Evolutionary conservation across 2,797 vertebrate species (phyloP).

Genomic region (Melanotaenia parkinsoni): DNA sequence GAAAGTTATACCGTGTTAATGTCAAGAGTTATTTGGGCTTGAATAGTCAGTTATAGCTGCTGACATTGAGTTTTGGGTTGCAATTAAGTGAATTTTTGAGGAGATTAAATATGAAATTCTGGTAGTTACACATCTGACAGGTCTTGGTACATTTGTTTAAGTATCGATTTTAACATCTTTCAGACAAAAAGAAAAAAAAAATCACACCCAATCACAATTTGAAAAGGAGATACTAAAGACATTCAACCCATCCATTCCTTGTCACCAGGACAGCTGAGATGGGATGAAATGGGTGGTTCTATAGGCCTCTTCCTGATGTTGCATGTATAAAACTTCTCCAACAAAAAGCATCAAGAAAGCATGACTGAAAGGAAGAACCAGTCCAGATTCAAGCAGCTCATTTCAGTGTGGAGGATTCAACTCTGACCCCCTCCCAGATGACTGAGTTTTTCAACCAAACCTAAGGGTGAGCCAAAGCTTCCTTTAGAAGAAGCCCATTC

Average conservation of each 20-base stretch:
- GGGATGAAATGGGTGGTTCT: not conserved
- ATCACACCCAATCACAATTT: not conserved
- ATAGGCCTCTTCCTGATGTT: not conserved
- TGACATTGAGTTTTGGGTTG: conserved; percentile 32
- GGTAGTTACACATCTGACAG: conserved; percentile 3
- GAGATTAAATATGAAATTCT: conserved; percentile 1
- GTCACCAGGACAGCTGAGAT: not conserved
- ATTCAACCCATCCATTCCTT: not conserved
- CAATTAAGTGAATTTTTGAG: conserved; percentile 3
- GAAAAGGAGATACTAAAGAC: not conserved
- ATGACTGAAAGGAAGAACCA: not conserved
- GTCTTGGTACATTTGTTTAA: no score
- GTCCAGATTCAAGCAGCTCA: not conserved
- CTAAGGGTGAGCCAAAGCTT: not conserved
- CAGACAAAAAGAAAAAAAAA: not conserved
- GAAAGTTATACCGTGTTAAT: conserved; percentile 62
- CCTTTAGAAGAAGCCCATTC: not conserved
- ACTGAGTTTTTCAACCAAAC: not conserved
- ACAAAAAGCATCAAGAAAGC: no score
- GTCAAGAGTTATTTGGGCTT: conserved; percentile 55
- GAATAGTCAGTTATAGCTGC: conserved; percentile 28
- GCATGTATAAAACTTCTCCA: not conserved
- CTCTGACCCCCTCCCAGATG: not conserved
- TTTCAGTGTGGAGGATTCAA: not conserved
- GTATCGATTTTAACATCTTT: no score